Percentiles rank a stretch among this genome's conserved stretches.
These are phyloP conservation scores for Synodontis membranacea DNA, from an alignment of 2,113 vertebrate species.

Conservation along the genomic window DNA sequence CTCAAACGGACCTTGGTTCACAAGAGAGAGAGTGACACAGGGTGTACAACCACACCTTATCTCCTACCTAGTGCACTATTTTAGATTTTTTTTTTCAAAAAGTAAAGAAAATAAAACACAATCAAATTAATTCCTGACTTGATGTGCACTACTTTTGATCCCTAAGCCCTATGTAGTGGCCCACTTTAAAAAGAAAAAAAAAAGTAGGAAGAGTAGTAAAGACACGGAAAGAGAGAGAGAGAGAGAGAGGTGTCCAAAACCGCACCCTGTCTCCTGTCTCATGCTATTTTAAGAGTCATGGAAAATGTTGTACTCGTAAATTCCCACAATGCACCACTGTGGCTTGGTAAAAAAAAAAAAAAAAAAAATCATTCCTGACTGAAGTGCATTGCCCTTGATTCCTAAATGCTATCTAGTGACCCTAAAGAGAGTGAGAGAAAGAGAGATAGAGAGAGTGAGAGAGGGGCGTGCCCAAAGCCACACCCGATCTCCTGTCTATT, in stretches of 20 bases:
- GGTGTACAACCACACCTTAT: neutral
- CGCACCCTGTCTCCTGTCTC: neutral
- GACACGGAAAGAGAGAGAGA: neutral
- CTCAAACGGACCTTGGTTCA: constrained; percentile 54
- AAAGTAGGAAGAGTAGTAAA: neutral
- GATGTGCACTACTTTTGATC: neutral
- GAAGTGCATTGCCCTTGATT: neutral
- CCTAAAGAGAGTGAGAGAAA: neutral
- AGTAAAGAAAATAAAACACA: neutral
- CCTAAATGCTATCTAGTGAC: neutral
- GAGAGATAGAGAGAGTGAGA: no score
- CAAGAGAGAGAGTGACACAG: neutral
- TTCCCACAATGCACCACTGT: neutral
- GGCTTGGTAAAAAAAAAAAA: neutral
- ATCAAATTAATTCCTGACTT: neutral
- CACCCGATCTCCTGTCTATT: no score
- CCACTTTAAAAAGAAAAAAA: neutral
- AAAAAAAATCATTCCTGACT: neutral
- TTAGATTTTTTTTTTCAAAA: neutral
- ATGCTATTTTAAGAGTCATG: neutral
- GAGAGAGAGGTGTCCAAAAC: neutral
- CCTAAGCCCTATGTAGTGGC: no score
- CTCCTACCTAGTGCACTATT: neutral
- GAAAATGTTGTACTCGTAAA: neutral
- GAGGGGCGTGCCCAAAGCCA: no score